Evolutionary conservation across 2,797 vertebrate species (phyloP).

Genomic region (Diplodus sargus): DNA sequence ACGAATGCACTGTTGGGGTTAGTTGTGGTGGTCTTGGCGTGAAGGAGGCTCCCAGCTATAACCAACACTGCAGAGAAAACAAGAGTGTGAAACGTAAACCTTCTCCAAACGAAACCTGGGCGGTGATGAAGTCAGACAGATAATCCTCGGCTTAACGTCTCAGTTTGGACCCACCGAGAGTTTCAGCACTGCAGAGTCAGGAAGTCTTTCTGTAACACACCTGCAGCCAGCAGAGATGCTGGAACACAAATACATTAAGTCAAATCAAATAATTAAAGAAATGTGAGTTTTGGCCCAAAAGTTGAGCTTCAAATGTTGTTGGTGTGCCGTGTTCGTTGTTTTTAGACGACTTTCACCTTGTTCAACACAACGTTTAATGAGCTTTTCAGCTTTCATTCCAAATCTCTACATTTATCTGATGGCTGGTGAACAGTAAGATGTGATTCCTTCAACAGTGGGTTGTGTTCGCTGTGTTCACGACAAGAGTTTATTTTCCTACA

Average conservation of each 20-base stretch:
- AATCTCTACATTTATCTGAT: not conserved
- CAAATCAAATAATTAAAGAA: no score
- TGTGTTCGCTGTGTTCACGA: no score
- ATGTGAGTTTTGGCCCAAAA: not conserved
- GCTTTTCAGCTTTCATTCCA: no score
- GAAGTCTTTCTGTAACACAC: not conserved
- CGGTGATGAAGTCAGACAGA: constrained; percentile 36
- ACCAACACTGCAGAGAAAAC: constrained; percentile 54
- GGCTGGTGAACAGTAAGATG: no score
- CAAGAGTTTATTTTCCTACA: no score
- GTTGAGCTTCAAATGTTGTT: not conserved
- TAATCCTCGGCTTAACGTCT: constrained; percentile 57
- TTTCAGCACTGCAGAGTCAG: constrained; percentile 25
- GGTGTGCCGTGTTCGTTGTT: no score
- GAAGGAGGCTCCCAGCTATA: not conserved
- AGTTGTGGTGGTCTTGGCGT: constrained; percentile 34
- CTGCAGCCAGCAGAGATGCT: constrained; percentile 13
- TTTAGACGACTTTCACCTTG: no score
- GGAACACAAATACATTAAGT: no score
- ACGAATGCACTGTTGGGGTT: constrained; percentile 60
- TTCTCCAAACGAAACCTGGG: constrained; percentile 46
- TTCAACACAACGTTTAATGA: no score
- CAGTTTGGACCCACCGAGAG: not conserved
- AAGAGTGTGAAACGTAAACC: constrained; percentile 65
- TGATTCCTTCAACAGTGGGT: not conserved